Percentiles rank a stretch among this genome's conserved stretches.
Conservation (phyloP, 2,888 invertebrate species). For the Phytoseiulus persimilis region DNA sequence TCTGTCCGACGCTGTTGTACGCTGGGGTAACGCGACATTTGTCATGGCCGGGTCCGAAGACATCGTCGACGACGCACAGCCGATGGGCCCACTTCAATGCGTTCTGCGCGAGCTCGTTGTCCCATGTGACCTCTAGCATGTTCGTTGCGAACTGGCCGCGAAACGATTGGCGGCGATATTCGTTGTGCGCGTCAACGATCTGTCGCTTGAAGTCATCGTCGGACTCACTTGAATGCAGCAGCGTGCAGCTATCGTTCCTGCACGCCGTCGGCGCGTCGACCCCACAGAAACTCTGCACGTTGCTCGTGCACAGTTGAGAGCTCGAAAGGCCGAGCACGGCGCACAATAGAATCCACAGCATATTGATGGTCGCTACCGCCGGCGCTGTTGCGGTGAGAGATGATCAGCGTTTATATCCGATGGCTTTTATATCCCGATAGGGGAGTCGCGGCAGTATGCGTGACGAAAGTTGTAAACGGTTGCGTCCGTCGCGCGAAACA, state of each 20-base stretch:
- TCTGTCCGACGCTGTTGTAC: slow-evolving; percentile 25
- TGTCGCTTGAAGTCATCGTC: not conserved
- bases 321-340: not conserved
- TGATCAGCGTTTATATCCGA: not conserved
- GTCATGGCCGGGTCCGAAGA: slow-evolving; percentile 24
- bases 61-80: not conserved
- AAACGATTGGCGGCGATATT: not conserved
- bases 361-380: not conserved
- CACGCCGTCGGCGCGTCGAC: not conserved
- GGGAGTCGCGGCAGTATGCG: not conserved
- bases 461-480: not conserved
- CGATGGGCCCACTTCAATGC: slow-evolving; percentile 7
- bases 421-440: not conserved
- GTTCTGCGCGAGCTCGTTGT: not conserved
- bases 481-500: not conserved
- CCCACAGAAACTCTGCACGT: not conserved
- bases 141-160: not conserved
- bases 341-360: not conserved
- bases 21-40: not conserved
- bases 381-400: not conserved
- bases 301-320: not conserved
- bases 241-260: not conserved
- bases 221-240: not conserved
- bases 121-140: slow-evolving; percentile 16
- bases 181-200: slow-evolving; percentile 17